These are phyloP conservation scores for Eupithecia subfuscata DNA, from an alignment of 2,888 invertebrate species.

Conservation along the genomic window DNA sequence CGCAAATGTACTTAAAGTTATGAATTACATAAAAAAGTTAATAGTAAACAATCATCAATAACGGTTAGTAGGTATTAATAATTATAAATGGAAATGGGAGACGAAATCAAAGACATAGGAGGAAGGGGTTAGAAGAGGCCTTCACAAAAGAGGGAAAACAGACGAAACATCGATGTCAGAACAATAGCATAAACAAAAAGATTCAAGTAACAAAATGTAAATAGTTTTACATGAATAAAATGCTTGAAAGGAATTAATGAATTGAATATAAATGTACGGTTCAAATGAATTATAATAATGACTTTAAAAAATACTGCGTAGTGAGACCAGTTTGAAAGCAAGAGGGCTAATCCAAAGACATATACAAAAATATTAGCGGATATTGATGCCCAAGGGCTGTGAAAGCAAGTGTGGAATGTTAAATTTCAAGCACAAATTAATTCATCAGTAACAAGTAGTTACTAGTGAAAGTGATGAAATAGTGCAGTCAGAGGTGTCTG, in stretches of 20 bases:
- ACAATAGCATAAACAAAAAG: no score
- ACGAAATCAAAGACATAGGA: no score
- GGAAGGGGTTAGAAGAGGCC: no score
- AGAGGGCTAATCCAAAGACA: neutral
- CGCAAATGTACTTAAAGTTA: neutral
- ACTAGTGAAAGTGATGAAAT: conserved; percentile 2
- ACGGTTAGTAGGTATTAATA: no score
- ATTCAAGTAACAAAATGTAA: no score
- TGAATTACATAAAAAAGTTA: neutral
- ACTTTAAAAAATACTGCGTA: neutral
- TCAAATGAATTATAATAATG: neutral
- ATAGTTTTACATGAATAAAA: no score
- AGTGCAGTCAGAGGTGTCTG: neutral
- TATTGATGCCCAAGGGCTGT: neutral
- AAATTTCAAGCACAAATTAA: neutral
- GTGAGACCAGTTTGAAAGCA: neutral
- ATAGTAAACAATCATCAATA: no score
- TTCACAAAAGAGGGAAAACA: no score
- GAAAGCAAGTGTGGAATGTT: neutral
- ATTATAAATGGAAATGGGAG: no score
- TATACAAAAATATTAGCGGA: neutral
- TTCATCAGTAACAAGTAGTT: neutral
- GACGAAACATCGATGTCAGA: no score
- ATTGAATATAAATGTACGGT: neutral
- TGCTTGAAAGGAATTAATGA: no score